A percentile compares a stretch with the other conserved stretches of the same genome.
Conservation (phyloP, 2,888 invertebrate species). For the Drosophila meridiana region DNA sequence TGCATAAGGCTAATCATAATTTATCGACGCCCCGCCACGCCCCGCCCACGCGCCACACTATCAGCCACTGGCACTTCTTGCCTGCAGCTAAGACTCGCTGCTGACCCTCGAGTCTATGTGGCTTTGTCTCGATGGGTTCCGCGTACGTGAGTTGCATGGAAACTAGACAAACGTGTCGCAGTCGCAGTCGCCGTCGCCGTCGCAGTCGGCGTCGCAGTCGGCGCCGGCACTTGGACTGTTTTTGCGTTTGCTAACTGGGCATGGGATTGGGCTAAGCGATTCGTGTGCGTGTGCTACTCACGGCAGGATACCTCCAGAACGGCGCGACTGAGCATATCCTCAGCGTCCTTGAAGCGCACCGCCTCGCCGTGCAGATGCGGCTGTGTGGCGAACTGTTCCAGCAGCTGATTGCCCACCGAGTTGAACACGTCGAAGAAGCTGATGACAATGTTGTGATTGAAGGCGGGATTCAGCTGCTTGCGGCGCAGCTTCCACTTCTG, state of each 20-base stretch:
- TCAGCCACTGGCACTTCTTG: neutral
- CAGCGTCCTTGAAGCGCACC: constrained; percentile 76
- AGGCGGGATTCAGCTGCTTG: constrained; percentile 83
- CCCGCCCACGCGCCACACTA: neutral
- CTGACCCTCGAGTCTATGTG: constrained; percentile 13
- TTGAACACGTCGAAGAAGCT: constrained; percentile 82
- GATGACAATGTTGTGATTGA: constrained; percentile 79
- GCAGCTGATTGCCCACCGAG: constrained; percentile 77
- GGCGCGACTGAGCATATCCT: constrained; percentile 82
- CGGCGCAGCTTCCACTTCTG: constrained; percentile 83
- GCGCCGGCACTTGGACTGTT: neutral
- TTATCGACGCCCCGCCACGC: constrained; percentile 16
- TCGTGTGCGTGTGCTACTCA: constrained; percentile 58
- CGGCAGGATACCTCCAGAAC: constrained; percentile 83
- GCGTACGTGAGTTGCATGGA: constrained; percentile 75
- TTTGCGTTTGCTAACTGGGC: constrained; percentile 1
- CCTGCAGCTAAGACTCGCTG: constrained; percentile 5
- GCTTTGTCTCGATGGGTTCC: constrained; percentile 41
- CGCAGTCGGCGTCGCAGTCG: neutral
- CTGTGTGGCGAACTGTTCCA: constrained; percentile 64
- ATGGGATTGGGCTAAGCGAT: neutral
- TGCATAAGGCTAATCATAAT: constrained; percentile 40
- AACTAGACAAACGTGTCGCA: constrained; percentile 67
- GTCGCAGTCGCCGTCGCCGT: constrained; percentile 14
- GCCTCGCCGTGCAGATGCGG: constrained; percentile 59